Base-by-base conservation (phyloP, 2,888 invertebrate species). In the Rhopalosiphum nymphaeae region DNA sequence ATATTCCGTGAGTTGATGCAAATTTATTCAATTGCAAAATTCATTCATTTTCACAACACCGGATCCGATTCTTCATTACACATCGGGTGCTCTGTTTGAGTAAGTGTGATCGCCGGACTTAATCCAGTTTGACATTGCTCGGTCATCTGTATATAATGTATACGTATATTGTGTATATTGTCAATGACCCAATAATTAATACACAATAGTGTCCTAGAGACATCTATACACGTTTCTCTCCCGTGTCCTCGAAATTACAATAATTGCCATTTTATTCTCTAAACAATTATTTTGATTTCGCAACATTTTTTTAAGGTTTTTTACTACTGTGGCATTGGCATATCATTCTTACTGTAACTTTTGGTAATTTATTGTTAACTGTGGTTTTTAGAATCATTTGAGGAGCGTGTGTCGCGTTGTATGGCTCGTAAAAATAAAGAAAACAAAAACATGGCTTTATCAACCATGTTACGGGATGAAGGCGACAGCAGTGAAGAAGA, bases 401-500 rank as follows among this genome's bases (percentile, higher is more conserved):
- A 57, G 88, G 88, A 56, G 78, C 46, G 91, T 91, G 94, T 87
- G 49, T 86, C 87, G 85, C 61, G 85, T 44, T 86, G 89, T 29
- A 95, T 95, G 95, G 95, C 95, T 67, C 95, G 94, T 53, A 94
- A 94, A 89, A 94, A 94, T 87, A 95, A 93, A 91, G 93, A 95
- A 90, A 94, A 95, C 26, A 91, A 89, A 94, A 94, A 49, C 84
- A 95, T 94, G 94, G 87, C 94, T 11, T 44, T 88, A 25, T 93
- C 91, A 10, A 42, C 78, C 46, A 25, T 91, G 25, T 53, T 91
- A 44, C 78, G 91, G 3, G 94, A 94, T 49, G 95, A 95, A 36
- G 92, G 53, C 0, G 95, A 95, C 56, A 95, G 95, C 53, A 97
- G 97, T 89, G 97, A 97, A 91, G 97, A 97, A 29, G 97, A 97